Base-by-base conservation (phyloP, 2,113 vertebrate genomes). In the Cettia cetti region DNA sequence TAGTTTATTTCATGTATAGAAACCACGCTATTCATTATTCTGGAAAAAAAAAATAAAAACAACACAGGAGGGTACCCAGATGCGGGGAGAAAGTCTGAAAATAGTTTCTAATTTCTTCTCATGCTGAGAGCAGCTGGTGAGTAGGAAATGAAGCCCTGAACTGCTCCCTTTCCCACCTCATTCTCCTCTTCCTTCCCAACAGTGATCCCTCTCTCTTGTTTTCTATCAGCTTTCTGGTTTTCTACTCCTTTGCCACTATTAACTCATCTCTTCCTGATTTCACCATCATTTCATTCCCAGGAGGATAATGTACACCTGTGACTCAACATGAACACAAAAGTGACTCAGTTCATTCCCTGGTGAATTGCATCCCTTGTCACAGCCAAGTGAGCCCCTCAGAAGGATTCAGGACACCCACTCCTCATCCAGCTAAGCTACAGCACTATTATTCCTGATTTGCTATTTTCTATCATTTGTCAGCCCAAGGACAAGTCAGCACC, bases 321-420 rank as follows among this genome's bases (percentile, higher is more conserved):
- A 28, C 20, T 40, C 45, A 4, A 5, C 11, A 1, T 5, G 11
- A 35, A 22, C 35, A 4, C 7, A 12, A 0, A 0, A 0, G 30
- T 9, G 60, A 42, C 23, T 22, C 0, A 0, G 3, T 39, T 37
- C 15, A 1, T 28, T 35, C 77, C 24, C 65, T 4, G 22, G 3
- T 6, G 21, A 2, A 0, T 7, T 57, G 20, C 1, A 16, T 19
- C 33, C 21, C 37, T 47, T 42, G 39, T 47, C 20, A 52, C 22
- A 2, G 2, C 26, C 33, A 15, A 42, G 13, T 2, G 28, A 89
- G 49, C 12, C 22, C 21, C 45, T 35, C 64, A 8, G 54, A 77
- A 19, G 10, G 9, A 23, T 7, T 19, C 1, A 6, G 27, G n/a
- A 45, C 56, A 79, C 16, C 22, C 47, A 28, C 26, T 14, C 28